These are phyloP conservation scores for Saguinus midas DNA, from an alignment of 2,113 vertebrate species.

Conservation along the genomic window DNA sequence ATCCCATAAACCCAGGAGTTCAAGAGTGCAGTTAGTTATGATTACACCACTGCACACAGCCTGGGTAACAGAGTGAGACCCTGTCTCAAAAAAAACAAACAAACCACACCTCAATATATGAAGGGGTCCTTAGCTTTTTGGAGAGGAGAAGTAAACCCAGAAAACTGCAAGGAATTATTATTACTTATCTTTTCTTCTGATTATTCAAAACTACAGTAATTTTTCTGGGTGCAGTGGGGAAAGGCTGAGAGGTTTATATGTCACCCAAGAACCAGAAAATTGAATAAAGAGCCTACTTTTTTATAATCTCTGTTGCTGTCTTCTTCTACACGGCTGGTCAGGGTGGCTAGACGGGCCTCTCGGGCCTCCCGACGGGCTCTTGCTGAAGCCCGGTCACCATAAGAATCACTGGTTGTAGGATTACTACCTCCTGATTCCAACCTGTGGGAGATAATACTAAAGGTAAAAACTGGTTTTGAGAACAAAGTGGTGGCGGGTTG, in stretches of 20 bases:
- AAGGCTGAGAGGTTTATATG: background rate
- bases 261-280: background rate
- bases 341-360: constrained; percentile 90
- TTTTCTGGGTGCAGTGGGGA: background rate
- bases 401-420: constrained; percentile 82
- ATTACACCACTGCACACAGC: too few relatives aligned
- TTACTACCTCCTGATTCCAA: constrained; percentile 86
- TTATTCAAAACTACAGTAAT: background rate
- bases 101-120: background rate
- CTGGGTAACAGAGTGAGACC: too few relatives aligned
- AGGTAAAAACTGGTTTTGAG: background rate
- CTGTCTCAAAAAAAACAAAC: too few relatives aligned
- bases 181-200: background rate
- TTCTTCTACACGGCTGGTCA: constrained; percentile 87
- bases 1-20: too few relatives aligned
- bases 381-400: constrained; percentile 88
- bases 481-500: background rate
- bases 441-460: constrained; percentile 74
- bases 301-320: constrained; percentile 92
- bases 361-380: constrained; percentile 88
- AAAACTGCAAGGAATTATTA: background rate
- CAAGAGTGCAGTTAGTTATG: too few relatives aligned
- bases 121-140: background rate
- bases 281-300: constrained; percentile 84
- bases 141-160: background rate